Percentiles rank a stretch among this genome's conserved stretches.
Evolutionary conservation across 1,140 invertebrate species (phyloP).

Genomic region (Aphaenogaster ashmeadi): DNA sequence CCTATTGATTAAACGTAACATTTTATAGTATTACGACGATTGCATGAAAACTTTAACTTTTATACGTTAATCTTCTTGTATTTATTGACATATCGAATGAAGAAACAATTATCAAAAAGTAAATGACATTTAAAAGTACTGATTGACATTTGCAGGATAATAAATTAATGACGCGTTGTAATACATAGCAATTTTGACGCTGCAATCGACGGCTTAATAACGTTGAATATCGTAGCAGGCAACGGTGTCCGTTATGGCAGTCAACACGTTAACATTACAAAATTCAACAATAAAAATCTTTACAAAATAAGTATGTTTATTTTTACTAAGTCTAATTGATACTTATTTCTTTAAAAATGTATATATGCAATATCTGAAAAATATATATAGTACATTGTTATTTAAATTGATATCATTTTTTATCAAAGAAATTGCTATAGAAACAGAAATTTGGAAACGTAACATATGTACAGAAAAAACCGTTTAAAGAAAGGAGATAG

Average conservation of each 20-base stretch:
- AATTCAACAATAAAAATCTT: constrained; percentile 40
- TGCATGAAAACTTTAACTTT: not conserved
- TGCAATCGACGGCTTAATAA: constrained; percentile 59
- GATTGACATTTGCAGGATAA: constrained; percentile 48
- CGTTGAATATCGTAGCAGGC: constrained; percentile 56
- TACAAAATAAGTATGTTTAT: constrained; percentile 21
- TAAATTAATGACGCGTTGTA: constrained; percentile 51
- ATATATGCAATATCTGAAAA: not conserved
- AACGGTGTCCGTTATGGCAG: not conserved
- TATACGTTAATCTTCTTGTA: constrained; percentile 10
- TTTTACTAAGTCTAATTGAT: not conserved
- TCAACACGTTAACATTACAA: constrained; percentile 31
- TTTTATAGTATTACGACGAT: constrained; percentile 2
- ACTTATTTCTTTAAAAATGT: not conserved
- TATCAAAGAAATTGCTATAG: not conserved
- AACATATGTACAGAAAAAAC: not conserved
- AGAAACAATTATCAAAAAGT: constrained; percentile 35
- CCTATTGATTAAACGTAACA: not conserved
- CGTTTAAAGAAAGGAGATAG: not conserved
- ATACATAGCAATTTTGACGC: constrained; percentile 56
- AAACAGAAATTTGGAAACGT: not conserved
- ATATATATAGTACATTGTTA: not conserved
- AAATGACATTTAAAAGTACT: constrained; percentile 33
- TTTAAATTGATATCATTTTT: not conserved
- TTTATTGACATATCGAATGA: constrained; percentile 4